Conservation (phyloP, 2,797 vertebrate species). For the Arctocebus calabarensis region DNA sequence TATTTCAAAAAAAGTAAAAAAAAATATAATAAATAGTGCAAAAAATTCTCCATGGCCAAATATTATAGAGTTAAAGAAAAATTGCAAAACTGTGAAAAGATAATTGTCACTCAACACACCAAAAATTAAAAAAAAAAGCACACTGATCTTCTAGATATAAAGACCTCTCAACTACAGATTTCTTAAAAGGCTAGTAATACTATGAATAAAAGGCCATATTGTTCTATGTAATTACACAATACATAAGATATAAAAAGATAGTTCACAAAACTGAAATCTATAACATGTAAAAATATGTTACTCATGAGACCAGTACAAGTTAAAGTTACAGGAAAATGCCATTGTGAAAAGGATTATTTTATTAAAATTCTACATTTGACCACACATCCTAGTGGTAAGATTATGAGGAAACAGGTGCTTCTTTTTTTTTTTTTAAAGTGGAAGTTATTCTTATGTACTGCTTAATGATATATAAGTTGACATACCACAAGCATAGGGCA, state of each 20-base stretch:
- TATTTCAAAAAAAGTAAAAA: neutral
- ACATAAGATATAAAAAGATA: neutral
- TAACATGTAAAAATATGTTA: neutral
- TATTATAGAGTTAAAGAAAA: neutral
- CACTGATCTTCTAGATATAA: neutral
- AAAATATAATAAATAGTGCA: neutral
- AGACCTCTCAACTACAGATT: neutral
- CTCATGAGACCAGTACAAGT: neutral
- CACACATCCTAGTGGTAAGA: neutral
- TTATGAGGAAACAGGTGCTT: neutral
- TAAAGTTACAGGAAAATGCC: neutral
- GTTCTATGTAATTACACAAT: neutral
- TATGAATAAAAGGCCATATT: neutral
- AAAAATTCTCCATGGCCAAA: neutral
- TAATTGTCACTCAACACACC: neutral
- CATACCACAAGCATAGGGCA: neutral
- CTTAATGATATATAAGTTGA: neutral
- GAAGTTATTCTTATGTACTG: neutral
- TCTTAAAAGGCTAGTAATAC: too few species aligned
- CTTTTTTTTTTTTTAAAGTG: too few species aligned
- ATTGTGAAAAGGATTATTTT: neutral
- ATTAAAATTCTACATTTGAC: neutral
- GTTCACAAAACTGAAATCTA: neutral
- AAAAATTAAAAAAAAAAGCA: neutral
- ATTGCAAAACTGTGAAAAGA: neutral